Base-by-base conservation (phyloP, 2,113 vertebrate genomes). In the Spea multiplicata region DNA sequence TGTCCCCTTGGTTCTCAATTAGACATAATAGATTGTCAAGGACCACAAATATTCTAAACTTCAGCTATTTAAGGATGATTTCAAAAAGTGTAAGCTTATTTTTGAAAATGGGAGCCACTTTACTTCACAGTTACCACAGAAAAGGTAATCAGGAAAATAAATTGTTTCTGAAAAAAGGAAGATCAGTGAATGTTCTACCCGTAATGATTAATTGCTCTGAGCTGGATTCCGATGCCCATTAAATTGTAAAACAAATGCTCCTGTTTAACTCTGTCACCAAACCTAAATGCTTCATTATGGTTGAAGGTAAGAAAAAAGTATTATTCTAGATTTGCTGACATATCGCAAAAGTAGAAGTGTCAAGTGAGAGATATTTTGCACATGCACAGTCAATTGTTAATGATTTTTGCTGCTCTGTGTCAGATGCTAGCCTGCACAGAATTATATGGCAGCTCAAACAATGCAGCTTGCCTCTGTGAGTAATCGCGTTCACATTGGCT, bases 311-410 rank as follows among this genome's bases (percentile, higher is more conserved):
- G 14, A 53, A 12, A 59, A 59, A 53, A 12, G 55, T 10, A 59
- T 9, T 2, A 59, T 59, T 59, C 8, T 59, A 9, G 55, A 59
- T 59, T 59, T 59, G 55, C 55, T 59, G 55, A 59, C 55, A 59
- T 59, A 59, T 59, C 55, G 14, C 8, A 13, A 59, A 59, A 59
- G 55, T 59, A 59, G 55, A 13, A 59, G 4, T 59, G 55, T 59
- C 55, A 59, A 59, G 55, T 59, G 55, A 59, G 8, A 13, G 55
- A 59, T 13, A 10, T 59, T 59, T 59, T 59, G 55, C 55, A 59
- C 55, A 59, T 59, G 4, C 55, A 59, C 55, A 59, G 55, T 59
- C 55, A 59, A 59, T 59, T 59, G 55, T 59, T 59, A 59, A 59
- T 59, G 8, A 12, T 59, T 12, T 59, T 4, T 13, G 14, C 55